These are phyloP conservation scores for Rhinophrynus dorsalis DNA, from an alignment of 2,797 vertebrate species.

Conservation along the genomic window DNA sequence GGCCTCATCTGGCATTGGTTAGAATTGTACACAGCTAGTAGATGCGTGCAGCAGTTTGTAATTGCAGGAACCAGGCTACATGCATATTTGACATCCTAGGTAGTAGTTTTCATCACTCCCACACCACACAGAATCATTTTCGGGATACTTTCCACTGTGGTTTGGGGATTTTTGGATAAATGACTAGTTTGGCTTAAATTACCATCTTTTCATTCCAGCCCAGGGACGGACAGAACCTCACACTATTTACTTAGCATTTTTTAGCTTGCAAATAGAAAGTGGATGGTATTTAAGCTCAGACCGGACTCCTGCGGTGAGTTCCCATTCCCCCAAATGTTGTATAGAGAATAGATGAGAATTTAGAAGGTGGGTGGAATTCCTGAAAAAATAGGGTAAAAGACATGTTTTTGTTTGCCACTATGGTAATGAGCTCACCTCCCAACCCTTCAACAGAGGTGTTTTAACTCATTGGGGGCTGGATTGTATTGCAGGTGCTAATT, in stretches of 20 bases:
- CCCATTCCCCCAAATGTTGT: background rate
- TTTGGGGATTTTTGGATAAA: background rate
- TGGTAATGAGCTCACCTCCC: too few relatives aligned
- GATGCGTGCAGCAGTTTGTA: background rate
- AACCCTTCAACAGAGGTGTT: too few relatives aligned
- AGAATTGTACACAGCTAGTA: background rate
- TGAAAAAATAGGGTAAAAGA: background rate
- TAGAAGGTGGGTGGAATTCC: background rate
- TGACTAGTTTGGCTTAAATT: background rate
- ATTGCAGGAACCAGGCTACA: background rate
- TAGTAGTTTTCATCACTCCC: background rate
- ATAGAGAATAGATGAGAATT: too few relatives aligned
- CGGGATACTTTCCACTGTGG: slow-evolving; percentile 1
- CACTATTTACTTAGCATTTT: slow-evolving; percentile 19
- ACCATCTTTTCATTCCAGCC: slow-evolving; percentile 6
- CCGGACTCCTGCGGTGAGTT: background rate
- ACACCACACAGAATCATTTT: background rate
- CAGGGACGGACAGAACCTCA: background rate
- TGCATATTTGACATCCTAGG: background rate
- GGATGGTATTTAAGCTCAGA: background rate
- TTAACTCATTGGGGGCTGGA: too few relatives aligned
- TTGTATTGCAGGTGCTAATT: too few relatives aligned
- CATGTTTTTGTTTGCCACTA: too few relatives aligned
- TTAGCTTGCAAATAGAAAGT: background rate
- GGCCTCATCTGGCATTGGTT: too few relatives aligned